Evolutionary conservation across 64 coral and sea anemone genomes (phyloP), one percentile per base, ranked within the genome.

Genomic region (Actinia tenebrosa): DNA sequence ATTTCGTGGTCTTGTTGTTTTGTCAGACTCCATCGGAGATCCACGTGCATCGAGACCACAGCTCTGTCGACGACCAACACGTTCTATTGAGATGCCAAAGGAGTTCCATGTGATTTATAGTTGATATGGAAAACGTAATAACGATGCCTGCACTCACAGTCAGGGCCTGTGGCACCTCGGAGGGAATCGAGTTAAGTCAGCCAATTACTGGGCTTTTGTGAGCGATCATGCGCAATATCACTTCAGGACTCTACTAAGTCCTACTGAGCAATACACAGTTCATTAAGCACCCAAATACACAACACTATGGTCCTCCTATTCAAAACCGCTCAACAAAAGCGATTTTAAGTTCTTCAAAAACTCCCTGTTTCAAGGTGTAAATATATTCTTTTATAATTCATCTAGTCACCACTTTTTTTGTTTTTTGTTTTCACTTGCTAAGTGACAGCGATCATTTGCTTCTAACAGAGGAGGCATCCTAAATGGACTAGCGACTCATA

Each of bases 51-150:
- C 10, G 25, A 42, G 26, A 75, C n/a, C 25, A 9, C 69, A n/a
- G 69, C 69, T 66, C 69, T 75, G 69, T 30, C 69, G 69, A 37
- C 30, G 30, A 37, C 69, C 69, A 75, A 25, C 25, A 13, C 26
- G 7, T 26, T 75, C 69, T 75, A 26, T 75, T 75, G 37, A 27
- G 69, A 42, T 75, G n/a, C 69, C 69, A 75, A 25, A 75, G 10
- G 69, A 75, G 25, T 75, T 75, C 69, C 69, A 75, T 75, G 69
- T 25, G 69, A 75, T 75, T 75, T 75, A 75, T 75, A 75, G 69
- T 75, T 75, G 69, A 75, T 43, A 75, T 75, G 69, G 69, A 9
- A 75, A 42, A 75, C 27, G 69, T 75, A 75, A 66, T 66, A 66
- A 37, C 13, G 69, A 75, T 75, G 69, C n/a, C 69, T 75, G 69